Percentiles rank a stretch among this genome's conserved stretches.
phyloP scores from a whole-genome alignment of 2,888 invertebrate species.

The Drosophila siamana region DNA sequence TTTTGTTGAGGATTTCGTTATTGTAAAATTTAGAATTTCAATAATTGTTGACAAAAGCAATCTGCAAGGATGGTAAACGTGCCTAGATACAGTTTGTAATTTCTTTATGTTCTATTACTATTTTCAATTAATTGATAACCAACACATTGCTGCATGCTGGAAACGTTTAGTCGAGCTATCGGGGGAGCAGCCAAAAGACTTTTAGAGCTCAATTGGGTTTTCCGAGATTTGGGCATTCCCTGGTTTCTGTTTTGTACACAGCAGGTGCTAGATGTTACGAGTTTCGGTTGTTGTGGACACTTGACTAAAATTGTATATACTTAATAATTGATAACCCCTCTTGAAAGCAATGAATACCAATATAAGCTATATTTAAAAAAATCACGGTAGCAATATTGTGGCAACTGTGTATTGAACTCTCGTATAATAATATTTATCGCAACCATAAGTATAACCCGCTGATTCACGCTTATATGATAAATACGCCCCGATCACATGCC shows the following conservation, averaged over 20 bases:
- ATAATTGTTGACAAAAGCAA: conserved; percentile 21
- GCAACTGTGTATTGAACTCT: background rate
- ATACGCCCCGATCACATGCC: conserved; percentile 47
- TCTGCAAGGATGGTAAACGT: background rate
- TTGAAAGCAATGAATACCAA: conserved; percentile 14
- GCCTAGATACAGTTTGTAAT: background rate
- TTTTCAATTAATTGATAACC: conserved; percentile 6
- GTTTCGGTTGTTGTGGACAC: conserved; percentile 25
- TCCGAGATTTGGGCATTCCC: background rate
- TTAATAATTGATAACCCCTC: conserved; percentile 31
- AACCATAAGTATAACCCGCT: conserved; percentile 21
- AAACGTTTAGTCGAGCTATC: conserved; percentile 17
- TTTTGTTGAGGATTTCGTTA: conserved; percentile 5
- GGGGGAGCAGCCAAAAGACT: background rate
- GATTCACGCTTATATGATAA: conserved; percentile 52
- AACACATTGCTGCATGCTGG: conserved; percentile 28
- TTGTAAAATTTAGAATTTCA: conserved; percentile 23
- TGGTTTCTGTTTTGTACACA: conserved; percentile 1
- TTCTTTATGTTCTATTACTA: background rate
- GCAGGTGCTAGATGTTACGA: conserved; percentile 13
- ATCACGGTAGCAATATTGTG: background rate
- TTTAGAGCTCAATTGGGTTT: background rate
- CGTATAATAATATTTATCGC: background rate
- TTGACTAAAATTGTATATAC: conserved; percentile 35
- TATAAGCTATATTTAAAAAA: conserved; percentile 2